Base-by-base conservation (phyloP, 2,113 vertebrate species). In the Psettodes erumei region DNA sequence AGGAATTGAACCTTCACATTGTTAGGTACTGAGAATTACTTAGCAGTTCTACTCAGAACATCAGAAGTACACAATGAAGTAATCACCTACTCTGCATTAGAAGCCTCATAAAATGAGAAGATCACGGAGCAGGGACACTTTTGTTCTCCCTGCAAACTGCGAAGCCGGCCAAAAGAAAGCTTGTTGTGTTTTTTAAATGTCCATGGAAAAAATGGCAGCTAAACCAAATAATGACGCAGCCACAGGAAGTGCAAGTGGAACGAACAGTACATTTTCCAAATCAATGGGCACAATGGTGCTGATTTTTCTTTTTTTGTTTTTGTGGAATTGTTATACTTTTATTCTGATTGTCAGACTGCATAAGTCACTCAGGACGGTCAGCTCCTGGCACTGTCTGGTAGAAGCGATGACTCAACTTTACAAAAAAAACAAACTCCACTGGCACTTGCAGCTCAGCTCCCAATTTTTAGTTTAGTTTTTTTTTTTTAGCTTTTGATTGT, bases 1-100 rank as follows among this genome's bases (percentile, higher is more conserved):
- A 37, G 21, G 43, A 62, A 60, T 66, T 75, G 38, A 70, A 19
- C 58, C 79, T 79, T 35, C 23, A 67, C 21, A 33, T 28, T 60
- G 11, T 45, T 54, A 4, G 5, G 18, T 48, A 42, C 51, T 25
- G 32, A 42, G 13, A 47, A 48, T 75, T 50, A 56, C 33, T 79
- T 32, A 13, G 35, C 32, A 47, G 7, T 16, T 30, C 32, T 23
- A 35, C 53, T 58, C 30, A n/a, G 16, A 30, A 32, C 9, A 32
- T 51, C 48, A 55, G 33, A 45, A 2, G 38, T 18, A 42, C 16
- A 78, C 28, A 33, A 19, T 32, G 43, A 42, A 15, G 19, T 51
- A 33, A 10, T 13, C 9, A 66, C 54, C 18, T 38, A 23, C 40
- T 54, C 32, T 25, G 42, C 25, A 37, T 45, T 21, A 72, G n/a